phyloP scores from a whole-genome alignment of 2,797 vertebrate genomes.

The Scyliorhinus canicula region DNA sequence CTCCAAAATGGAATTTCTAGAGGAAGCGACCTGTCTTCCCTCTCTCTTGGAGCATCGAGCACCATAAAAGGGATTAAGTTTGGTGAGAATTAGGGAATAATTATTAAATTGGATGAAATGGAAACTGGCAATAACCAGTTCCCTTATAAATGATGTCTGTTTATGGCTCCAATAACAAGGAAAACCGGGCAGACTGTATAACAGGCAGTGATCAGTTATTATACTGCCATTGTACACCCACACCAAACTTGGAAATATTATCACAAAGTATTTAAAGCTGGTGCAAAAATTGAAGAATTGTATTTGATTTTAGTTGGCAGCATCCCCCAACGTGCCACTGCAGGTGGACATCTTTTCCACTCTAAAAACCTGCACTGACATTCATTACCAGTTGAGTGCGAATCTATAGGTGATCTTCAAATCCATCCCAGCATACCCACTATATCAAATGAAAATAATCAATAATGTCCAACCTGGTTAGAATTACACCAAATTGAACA shows the following conservation, averaged over 20 bases:
- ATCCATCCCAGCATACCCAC: neutral
- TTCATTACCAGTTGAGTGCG: neutral
- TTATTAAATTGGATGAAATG: neutral
- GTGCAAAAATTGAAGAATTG: neutral
- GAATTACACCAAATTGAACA: neutral
- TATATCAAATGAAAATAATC: neutral
- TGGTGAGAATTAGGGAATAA: neutral
- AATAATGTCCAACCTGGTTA: neutral
- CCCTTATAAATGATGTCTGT: neutral
- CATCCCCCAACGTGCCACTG: too few species aligned
- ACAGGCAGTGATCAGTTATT: neutral
- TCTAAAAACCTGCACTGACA: neutral
- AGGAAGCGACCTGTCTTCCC: neutral
- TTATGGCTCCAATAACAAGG: neutral
- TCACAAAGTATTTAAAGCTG: neutral
- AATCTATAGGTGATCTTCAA: neutral
- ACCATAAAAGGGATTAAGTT: neutral
- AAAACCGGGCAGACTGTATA: neutral
- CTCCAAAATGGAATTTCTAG: too few species aligned
- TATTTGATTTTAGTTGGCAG: neutral
- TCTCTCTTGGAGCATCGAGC: too few species aligned
- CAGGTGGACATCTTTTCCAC: neutral
- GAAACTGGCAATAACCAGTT: neutral
- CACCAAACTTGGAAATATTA: neutral
- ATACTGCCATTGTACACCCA: neutral